Percentiles rank a stretch among this genome's conserved stretches.
Evolutionary conservation across 2,797 vertebrate species (phyloP).

Genomic region (Coracias cyanogaster): DNA sequence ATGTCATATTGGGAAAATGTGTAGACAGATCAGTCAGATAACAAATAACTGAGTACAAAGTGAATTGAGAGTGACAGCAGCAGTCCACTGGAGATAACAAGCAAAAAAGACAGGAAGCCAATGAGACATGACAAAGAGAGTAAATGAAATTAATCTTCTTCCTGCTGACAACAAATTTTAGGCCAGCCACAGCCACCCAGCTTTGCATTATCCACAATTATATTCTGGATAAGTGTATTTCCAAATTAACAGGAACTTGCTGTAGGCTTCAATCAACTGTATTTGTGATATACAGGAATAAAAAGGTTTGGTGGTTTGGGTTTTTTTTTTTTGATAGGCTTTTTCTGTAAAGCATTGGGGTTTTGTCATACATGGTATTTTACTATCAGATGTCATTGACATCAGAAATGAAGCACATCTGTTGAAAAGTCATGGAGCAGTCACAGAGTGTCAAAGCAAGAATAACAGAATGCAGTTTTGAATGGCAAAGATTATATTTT

Average conservation of each 20-base stretch:
- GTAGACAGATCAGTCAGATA: slow-evolving; percentile 63
- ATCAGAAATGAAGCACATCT: slow-evolving; percentile 21
- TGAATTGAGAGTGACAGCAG: slow-evolving; percentile 75
- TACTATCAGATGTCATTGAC: background rate
- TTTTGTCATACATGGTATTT: background rate
- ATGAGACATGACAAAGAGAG: slow-evolving; percentile 76
- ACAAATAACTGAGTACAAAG: slow-evolving; percentile 67
- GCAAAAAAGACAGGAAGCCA: slow-evolving; percentile 74
- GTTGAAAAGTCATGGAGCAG: slow-evolving; percentile 6
- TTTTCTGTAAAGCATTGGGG: background rate
- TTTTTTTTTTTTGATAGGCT: background rate
- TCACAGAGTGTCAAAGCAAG: background rate
- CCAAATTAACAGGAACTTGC: slow-evolving; percentile 30
- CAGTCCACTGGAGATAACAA: slow-evolving; percentile 73
- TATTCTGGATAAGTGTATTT: slow-evolving; percentile 26
- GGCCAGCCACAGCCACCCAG: slow-evolving; percentile 5
- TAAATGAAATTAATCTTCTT: slow-evolving; percentile 80
- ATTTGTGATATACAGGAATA: background rate
- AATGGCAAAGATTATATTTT: background rate
- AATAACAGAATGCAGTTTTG: background rate
- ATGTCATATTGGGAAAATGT: slow-evolving; percentile 50
- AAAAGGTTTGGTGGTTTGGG: background rate
- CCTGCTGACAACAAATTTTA: slow-evolving; percentile 75
- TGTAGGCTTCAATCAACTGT: background rate
- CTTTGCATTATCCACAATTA: slow-evolving; percentile 40